Conservation (phyloP, 64 coral and sea anemone genomes). For the Stylophora pistillata region DNA sequence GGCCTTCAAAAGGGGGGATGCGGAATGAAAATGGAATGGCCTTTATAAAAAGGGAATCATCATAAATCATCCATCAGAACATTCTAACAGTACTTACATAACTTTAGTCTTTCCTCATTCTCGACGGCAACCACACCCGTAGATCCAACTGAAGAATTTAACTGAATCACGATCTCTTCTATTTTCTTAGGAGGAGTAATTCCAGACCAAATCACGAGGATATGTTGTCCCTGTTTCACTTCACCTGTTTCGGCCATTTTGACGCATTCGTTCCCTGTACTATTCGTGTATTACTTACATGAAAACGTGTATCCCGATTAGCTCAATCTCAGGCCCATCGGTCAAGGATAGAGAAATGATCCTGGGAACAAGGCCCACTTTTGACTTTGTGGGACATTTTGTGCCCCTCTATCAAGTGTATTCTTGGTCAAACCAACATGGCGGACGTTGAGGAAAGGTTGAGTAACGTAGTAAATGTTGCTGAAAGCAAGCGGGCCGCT, state of each 20-base stretch:
- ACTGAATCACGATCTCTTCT: slow-evolving; percentile 65
- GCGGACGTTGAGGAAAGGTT: slow-evolving; percentile 19
- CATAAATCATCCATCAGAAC: too few species aligned
- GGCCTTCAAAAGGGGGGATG: too few species aligned
- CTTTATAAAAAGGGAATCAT: too few species aligned
- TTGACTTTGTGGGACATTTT: background rate
- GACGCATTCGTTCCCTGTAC: background rate
- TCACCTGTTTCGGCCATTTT: slow-evolving; percentile 26
- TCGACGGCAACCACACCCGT: slow-evolving; percentile 78
- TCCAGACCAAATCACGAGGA: slow-evolving; percentile 94
- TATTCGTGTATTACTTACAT: background rate
- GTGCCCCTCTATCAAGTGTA: background rate
- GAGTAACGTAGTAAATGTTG: background rate
- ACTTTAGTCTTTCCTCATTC: slow-evolving; percentile 73
- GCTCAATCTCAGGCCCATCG: too few species aligned
- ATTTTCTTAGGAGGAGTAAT: slow-evolving; percentile 69
- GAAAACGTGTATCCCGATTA: background rate
- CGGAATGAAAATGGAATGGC: background rate
- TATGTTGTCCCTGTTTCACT: slow-evolving; percentile 47
- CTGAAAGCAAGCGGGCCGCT: background rate
- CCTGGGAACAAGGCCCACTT: too few species aligned
- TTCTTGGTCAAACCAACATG: slow-evolving; percentile 45
- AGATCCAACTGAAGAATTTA: slow-evolving; percentile 47
- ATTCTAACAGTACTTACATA: slow-evolving; percentile 62
- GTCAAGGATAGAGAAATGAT: too few species aligned